Percentiles rank a stretch among this genome's conserved stretches.
Conservation (phyloP, 2,888 invertebrate species). For the Lottia gigantea region DNA sequence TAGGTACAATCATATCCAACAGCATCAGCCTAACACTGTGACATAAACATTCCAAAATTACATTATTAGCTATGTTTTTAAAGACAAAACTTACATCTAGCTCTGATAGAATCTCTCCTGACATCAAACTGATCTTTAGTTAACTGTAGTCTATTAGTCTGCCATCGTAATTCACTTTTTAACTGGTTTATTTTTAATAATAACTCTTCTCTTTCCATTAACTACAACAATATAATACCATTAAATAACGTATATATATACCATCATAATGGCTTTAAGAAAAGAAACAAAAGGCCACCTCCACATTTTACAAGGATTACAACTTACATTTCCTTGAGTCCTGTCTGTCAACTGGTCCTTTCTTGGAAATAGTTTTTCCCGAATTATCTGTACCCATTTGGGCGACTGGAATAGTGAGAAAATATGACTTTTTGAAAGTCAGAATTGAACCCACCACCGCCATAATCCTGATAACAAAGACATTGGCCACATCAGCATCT, state of each 20-base stretch:
- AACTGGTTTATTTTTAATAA: conserved; percentile 58
- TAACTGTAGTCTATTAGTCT: conserved; percentile 73
- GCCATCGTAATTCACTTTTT: conserved; percentile 57
- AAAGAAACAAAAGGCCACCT: no score
- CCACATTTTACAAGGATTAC: background rate
- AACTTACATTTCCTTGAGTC: background rate
- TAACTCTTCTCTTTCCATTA: conserved; percentile 55
- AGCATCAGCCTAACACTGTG: no score
- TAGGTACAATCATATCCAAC: no score
- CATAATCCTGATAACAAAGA: no score
- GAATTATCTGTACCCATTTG: background rate
- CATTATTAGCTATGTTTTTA: no score
- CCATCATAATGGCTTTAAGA: no score
- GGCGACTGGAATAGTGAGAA: background rate
- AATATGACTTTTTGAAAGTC: no score
- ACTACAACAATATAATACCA: conserved; percentile 37
- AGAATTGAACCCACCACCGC: no score
- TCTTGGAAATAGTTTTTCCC: background rate
- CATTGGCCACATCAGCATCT: no score
- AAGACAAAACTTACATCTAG: conserved; percentile 43
- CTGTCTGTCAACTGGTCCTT: background rate
- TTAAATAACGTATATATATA: background rate
- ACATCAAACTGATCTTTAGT: conserved; percentile 73
- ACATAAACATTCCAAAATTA: no score
- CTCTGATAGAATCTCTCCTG: conserved; percentile 32